Evolutionary conservation across 2,888 invertebrate genomes (phyloP), one percentile per base, ranked within the genome.

Genomic region (Microplitis deprimator): DNA sequence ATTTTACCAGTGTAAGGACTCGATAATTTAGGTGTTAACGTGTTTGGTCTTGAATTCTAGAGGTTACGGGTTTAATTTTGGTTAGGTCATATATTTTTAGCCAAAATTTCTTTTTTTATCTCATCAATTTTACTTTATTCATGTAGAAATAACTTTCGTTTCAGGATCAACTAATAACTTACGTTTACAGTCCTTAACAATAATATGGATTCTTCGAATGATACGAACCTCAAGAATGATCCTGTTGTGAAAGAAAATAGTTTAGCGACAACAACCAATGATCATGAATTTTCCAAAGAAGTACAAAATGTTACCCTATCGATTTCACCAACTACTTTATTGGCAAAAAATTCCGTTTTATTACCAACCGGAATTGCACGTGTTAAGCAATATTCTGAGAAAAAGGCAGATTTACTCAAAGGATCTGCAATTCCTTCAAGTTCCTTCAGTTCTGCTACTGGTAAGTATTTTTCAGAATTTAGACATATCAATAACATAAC

Each of bases 361-460:
- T 75, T 89, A 74, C 88, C 89, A 41, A 86, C 83, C 17, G 84
- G 84, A 50, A 84, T 88, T 13, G 84, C 82, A 40, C 83, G 83
- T 41, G 83, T 87, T 7, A 86, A 86, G 75, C 84, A 87, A 79
- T 77, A 85, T 6, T 77, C 79, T 16, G 74, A 80, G 4, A 72
- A 79, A 39, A 77, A 71, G 70, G 41, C 71, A 41, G 68, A 78
- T 38, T 73, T 38, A 64, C 61, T 40, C 0, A 50, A 62, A 8
- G 62, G 20, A 8, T 29, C 81, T n/a, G 69, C 38, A 16, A 41
- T 40, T 70, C 59, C 73, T 5, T 20, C 78, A 6, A 38, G 68
- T 39, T 82, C 85, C 6, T 86, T 86, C 16, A 84, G 86, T 16
- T 89, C 89, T 16, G 88, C 89, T 40, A 89, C 89, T n/a, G 89